Percentiles rank a stretch among this genome's conserved stretches.
Conservation (phyloP, 2,888 invertebrate genomes). For the Smittia sp. region DNA sequence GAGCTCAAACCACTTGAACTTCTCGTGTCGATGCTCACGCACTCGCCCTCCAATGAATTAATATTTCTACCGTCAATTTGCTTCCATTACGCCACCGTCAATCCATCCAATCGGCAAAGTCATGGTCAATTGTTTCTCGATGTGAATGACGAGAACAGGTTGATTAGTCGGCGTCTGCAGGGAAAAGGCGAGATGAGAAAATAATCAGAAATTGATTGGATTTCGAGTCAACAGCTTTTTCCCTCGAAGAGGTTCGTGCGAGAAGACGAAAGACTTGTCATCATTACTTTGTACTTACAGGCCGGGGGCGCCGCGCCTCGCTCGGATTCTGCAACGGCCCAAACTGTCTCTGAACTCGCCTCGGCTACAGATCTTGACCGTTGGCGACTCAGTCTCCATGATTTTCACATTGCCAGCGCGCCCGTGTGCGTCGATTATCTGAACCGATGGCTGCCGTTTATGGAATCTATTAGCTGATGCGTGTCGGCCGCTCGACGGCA, state of each 20-base stretch:
- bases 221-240: no score
- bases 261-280: not conserved
- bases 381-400: not conserved
- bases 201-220: not conserved
- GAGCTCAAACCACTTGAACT: no score
- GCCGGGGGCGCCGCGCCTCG: not conserved
- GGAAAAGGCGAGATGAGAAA: conserved; percentile 2
- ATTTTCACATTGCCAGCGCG: conserved; percentile 20
- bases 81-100: not conserved
- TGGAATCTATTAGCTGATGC: not conserved
- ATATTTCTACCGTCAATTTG: not conserved
- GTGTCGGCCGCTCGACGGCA: not conserved
- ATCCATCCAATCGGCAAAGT: not conserved
- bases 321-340: conserved; percentile 11
- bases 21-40: no score
- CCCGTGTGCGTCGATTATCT: conserved; percentile 30
- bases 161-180: conserved; percentile 22
- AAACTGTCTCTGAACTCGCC: conserved; percentile 18
- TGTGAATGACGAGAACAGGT: conserved; percentile 13
- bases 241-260: not conserved
- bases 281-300: conserved; percentile 27
- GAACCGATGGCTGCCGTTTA: conserved; percentile 11
- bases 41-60: no score
- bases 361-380: conserved; percentile 29
- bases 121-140: conserved; percentile 1